Conservation (phyloP, 2,113 vertebrate genomes). For the Oncorhynchus kisutch region DNA sequence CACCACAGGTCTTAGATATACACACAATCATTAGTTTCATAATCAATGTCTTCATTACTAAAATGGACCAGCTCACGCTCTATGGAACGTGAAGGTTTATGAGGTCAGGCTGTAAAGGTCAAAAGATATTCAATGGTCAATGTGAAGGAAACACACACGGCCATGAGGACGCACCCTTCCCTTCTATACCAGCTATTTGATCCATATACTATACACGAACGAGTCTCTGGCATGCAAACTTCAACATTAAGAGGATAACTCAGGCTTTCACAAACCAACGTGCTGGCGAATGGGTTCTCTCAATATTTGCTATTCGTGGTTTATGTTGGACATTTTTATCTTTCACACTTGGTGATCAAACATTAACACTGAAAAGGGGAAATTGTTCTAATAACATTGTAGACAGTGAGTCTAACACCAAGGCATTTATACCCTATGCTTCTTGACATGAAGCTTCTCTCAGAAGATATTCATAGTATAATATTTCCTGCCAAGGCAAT, state of each 20-base stretch:
- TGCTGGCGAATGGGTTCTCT: slow-evolving; percentile 6
- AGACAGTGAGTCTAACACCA: background rate
- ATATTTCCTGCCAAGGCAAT: slow-evolving; percentile 56
- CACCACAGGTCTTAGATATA: slow-evolving; percentile 14
- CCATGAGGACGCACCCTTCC: background rate
- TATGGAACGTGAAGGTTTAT: slow-evolving; percentile 63
- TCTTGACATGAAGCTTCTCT: slow-evolving; percentile 17
- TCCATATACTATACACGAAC: slow-evolving; percentile 37
- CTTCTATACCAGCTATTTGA: slow-evolving; percentile 21
- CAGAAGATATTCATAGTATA: slow-evolving; percentile 54
- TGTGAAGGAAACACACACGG: background rate
- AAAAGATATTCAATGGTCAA: background rate
- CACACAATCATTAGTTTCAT: slow-evolving; percentile 17
- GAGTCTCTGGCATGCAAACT: slow-evolving; percentile 59
- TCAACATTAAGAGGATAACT: slow-evolving; percentile 53
- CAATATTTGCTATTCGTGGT: background rate
- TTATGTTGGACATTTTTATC: background rate
- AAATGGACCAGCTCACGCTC: slow-evolving; percentile 29
- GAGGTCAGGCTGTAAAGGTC: slow-evolving; percentile 31
- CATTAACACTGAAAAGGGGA: background rate
- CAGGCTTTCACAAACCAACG: background rate
- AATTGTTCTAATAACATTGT: background rate
- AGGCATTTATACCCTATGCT: background rate
- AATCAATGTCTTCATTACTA: slow-evolving; percentile 22
- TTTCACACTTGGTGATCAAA: background rate